Evolutionary conservation across 2,888 invertebrate genomes (phyloP).

Genomic region (Lamellibrachia satsuma): DNA sequence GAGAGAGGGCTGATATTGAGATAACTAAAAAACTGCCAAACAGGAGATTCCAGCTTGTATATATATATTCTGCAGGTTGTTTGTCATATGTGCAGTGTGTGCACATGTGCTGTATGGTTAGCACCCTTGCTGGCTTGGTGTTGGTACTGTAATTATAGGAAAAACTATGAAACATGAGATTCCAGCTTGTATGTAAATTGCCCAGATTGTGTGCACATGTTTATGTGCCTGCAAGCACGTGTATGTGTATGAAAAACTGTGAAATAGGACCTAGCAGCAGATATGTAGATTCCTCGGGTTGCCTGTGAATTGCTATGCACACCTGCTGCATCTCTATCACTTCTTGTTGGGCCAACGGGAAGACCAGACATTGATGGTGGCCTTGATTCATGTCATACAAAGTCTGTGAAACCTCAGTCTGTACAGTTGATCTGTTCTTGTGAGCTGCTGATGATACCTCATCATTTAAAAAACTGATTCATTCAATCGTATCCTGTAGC

Average conservation of each 20-base stretch:
- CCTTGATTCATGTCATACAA: neutral
- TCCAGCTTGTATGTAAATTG: neutral
- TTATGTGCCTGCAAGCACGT: no score
- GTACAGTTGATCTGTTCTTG: neutral
- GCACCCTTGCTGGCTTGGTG: neutral
- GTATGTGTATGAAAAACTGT: no score
- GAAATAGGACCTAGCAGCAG: no score
- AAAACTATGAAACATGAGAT: neutral
- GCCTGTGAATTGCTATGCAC: neutral
- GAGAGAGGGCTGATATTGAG: neutral
- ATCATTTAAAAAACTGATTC: no score
- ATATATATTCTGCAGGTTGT: neutral
- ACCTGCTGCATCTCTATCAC: neutral
- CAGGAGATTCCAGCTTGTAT: neutral
- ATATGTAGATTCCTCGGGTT: neutral
- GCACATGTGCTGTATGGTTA: neutral
- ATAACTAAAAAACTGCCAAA: neutral
- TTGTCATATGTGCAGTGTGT: neutral
- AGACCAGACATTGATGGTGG: neutral
- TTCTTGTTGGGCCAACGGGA: neutral
- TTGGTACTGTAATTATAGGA: neutral
- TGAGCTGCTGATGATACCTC: no score
- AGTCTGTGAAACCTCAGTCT: neutral
- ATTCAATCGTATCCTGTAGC: no score
- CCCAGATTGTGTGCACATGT: no score